Evolutionary conservation across 2,888 invertebrate species (phyloP).

Genomic region (Drosophila flavopinicola): DNA sequence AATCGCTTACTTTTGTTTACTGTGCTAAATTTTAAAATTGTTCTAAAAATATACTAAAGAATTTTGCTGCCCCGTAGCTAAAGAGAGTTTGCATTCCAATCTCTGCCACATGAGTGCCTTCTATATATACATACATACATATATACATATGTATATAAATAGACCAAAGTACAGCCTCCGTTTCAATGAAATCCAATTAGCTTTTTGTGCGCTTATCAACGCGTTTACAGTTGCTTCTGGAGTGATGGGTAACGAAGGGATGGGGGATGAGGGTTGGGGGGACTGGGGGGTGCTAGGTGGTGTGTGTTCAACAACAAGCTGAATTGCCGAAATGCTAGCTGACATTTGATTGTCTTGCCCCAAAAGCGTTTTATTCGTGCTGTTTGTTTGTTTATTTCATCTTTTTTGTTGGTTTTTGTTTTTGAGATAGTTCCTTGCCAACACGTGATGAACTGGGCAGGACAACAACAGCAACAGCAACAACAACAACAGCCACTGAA

Average conservation of each 20-base stretch:
- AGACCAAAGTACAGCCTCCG: slow-evolving; percentile 7
- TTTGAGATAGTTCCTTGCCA: slow-evolving; percentile 12
- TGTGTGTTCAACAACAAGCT: slow-evolving; percentile 49
- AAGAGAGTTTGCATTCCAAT: slow-evolving; percentile 10
- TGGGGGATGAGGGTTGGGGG: not conserved
- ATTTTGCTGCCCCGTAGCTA: no score
- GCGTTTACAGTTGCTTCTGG: slow-evolving; percentile 45
- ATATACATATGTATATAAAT: not conserved
- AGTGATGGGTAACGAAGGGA: not conserved
- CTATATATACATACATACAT: not conserved
- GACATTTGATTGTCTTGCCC: slow-evolving; percentile 68
- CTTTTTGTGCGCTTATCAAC: slow-evolving; percentile 68
- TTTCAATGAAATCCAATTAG: slow-evolving; percentile 74
- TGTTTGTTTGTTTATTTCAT: slow-evolving; percentile 18
- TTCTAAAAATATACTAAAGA: no score
- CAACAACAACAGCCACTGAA: no score
- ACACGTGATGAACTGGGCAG: slow-evolving; percentile 66
- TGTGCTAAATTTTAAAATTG: no score
- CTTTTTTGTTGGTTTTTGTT: not conserved
- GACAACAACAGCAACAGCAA: no score
- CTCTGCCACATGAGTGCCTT: slow-evolving; percentile 30
- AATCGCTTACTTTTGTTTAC: no score
- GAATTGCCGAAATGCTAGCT: slow-evolving; percentile 64
- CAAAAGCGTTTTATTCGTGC: slow-evolving; percentile 32
- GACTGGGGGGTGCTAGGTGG: not conserved